phyloP scores from a whole-genome alignment of 2,888 invertebrate species.

The Onchidella celtica region DNA sequence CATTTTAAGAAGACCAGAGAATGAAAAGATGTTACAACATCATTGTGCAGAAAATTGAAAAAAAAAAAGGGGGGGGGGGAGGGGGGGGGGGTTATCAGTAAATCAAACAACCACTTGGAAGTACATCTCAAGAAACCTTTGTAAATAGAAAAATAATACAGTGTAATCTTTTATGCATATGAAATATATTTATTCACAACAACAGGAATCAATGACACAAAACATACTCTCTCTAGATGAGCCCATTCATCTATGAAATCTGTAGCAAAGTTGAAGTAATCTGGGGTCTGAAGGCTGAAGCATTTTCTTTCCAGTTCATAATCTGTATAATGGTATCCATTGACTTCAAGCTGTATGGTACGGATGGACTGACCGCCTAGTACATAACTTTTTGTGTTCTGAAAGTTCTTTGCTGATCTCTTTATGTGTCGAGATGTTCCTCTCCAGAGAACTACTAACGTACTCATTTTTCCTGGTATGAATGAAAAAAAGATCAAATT shows the following conservation, averaged over 20 bases:
- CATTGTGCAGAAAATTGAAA: too few species aligned
- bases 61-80: too few species aligned
- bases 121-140: too few species aligned
- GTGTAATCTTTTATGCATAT: too few species aligned
- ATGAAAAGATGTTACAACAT: too few species aligned
- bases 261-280: slow-evolving; percentile 78
- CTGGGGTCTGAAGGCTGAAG: slow-evolving; percentile 64
- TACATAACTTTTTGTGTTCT: neutral
- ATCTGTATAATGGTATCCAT: slow-evolving; percentile 44
- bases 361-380: slow-evolving; percentile 6
- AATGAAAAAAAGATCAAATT: too few species aligned
- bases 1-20: too few species aligned
- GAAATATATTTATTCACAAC: too few species aligned
- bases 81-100: too few species aligned
- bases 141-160: too few species aligned
- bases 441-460: neutral
- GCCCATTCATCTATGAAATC: slow-evolving; percentile 80
- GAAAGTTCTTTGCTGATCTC: neutral
- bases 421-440: neutral
- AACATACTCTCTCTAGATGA: slow-evolving; percentile 58
- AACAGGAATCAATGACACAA: too few species aligned
- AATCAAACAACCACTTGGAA: too few species aligned
- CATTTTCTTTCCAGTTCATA: slow-evolving; percentile 59
- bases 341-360: slow-evolving; percentile 20
- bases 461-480: neutral